A percentile compares a stretch with the other conserved stretches of the same genome.
Conservation (phyloP, 2,113 vertebrate species). For the Saguinus midas region DNA sequence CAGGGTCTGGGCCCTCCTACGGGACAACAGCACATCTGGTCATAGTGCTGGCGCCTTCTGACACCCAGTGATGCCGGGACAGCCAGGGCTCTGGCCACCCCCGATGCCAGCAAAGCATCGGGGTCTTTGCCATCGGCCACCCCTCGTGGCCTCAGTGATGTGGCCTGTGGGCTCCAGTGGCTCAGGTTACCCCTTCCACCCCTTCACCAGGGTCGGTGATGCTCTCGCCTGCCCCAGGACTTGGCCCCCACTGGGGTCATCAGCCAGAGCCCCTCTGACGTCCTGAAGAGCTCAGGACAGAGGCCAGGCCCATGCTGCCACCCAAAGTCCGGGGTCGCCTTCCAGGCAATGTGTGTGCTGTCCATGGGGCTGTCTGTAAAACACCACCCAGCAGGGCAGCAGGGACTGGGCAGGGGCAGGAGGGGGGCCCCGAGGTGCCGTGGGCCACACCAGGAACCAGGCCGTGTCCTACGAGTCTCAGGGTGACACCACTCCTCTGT, state of each 20-base stretch:
- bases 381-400: no score
- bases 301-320: background rate
- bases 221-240: background rate
- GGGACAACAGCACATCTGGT: background rate
- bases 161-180: background rate
- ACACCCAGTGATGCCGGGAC: accelerated
- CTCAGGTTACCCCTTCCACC: background rate
- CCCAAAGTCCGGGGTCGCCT: background rate
- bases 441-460: background rate
- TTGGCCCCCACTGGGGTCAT: background rate
- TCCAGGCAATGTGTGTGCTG: accelerated
- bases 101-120: background rate
- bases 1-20: background rate
- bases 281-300: background rate
- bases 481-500: accelerated
- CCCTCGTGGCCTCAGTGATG: accelerated
- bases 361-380: background rate
- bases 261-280: accelerated
- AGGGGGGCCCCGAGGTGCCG: no score
- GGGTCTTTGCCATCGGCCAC: background rate
- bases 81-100: background rate
- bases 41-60: no score
- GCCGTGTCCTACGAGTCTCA: background rate
- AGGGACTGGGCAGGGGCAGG: background rate
- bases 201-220: accelerated